Percentiles rank a stretch among this genome's conserved stretches.
phyloP scores from a whole-genome alignment of 1,140 invertebrate species.

The Hestina assimilis region DNA sequence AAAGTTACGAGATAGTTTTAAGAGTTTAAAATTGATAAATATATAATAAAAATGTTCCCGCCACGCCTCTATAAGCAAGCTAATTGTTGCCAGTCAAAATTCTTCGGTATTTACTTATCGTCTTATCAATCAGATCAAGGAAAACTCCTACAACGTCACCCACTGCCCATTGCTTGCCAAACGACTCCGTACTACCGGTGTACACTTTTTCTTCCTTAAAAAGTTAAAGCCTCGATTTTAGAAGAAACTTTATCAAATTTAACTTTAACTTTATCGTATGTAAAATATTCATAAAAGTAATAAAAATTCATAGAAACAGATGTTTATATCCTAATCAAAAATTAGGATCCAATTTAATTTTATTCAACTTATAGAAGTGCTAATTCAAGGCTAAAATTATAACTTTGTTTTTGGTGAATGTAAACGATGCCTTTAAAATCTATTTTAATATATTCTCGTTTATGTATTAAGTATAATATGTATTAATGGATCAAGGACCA shows the following conservation, averaged over 20 bases:
- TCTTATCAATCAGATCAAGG: slow-evolving; percentile 96
- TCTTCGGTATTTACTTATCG: slow-evolving; percentile 87
- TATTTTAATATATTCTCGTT: too few relatives aligned
- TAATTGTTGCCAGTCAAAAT: slow-evolving; percentile 39
- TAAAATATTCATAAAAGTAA: too few relatives aligned
- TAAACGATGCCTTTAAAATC: too few relatives aligned
- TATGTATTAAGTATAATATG: not conserved
- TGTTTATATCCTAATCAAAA: too few relatives aligned
- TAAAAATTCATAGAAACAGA: too few relatives aligned
- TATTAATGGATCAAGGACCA: not conserved
- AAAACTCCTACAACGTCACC: slow-evolving; percentile 97
- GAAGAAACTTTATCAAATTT: not conserved
- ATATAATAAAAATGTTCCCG: slow-evolving; percentile 44
- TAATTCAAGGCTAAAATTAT: too few relatives aligned
- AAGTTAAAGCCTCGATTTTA: slow-evolving; percentile 10
- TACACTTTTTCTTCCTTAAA: slow-evolving; percentile 95
- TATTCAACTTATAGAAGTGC: too few relatives aligned
- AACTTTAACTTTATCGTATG: too few relatives aligned
- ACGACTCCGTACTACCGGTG: slow-evolving; percentile 91
- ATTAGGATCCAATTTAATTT: too few relatives aligned
- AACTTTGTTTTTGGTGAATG: too few relatives aligned
- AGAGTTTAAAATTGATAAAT: not conserved
- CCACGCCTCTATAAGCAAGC: slow-evolving; percentile 46
- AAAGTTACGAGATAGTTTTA: not conserved
- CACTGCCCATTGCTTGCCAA: slow-evolving; percentile 96